Conservation (phyloP, 2,888 invertebrate species). For the Apotomis betuletana region DNA sequence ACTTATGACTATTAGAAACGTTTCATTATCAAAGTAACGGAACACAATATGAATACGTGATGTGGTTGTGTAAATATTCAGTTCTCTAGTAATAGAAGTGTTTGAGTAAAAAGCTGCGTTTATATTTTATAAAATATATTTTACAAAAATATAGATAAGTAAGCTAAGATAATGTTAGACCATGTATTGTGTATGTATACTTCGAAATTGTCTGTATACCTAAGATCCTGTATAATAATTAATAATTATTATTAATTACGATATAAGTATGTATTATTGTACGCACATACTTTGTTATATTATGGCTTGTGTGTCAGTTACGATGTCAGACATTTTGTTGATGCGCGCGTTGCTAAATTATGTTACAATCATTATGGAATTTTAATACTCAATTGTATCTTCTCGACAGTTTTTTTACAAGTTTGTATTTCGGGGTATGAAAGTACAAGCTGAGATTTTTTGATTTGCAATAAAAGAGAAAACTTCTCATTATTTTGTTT, state of each 20-base stretch:
- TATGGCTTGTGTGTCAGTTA: constrained; percentile 63
- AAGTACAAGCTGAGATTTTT: constrained; percentile 64
- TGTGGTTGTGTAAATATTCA: constrained; percentile 73
- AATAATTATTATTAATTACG: constrained; percentile 36
- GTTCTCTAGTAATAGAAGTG: constrained; percentile 58
- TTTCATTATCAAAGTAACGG: constrained; percentile 21
- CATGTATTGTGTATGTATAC: constrained; percentile 48
- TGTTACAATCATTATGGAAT: constrained; percentile 44
- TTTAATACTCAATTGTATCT: constrained; percentile 46
- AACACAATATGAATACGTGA: constrained; percentile 35
- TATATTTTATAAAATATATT: constrained; percentile 74
- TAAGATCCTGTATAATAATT: constrained; percentile 51
- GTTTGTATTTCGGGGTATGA: constrained; percentile 58
- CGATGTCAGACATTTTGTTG: constrained; percentile 71
- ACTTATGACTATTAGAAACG: constrained; percentile 30
- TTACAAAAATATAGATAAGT: constrained; percentile 47
- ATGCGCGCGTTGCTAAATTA: constrained; percentile 42
- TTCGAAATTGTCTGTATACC: constrained; percentile 48
- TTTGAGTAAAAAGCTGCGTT: constrained; percentile 59
- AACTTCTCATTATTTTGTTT: constrained; percentile 14
- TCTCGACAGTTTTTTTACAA: constrained; percentile 57
- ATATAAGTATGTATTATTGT: constrained; percentile 48
- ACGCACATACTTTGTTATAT: constrained; percentile 51
- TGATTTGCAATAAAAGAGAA: constrained; percentile 72
- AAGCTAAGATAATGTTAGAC: constrained; percentile 45